Percentiles rank a stretch among this genome's conserved stretches.
Conservation (phyloP, 2,113 vertebrate species). For the Ailuropoda melanoleuca region DNA sequence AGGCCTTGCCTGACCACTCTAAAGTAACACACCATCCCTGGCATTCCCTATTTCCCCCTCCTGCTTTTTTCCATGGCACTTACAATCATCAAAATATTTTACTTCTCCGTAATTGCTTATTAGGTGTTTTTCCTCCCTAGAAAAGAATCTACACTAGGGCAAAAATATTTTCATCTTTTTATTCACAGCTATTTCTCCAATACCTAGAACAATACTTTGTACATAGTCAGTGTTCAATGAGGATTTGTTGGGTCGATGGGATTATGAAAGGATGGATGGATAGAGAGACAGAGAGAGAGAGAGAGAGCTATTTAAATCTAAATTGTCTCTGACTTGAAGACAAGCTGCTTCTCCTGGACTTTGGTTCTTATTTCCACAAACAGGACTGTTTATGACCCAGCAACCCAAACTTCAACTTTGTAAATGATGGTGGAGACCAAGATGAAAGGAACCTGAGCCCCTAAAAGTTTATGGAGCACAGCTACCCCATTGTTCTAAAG, state of each 20-base stretch:
- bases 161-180: background rate
- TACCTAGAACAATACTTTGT: background rate
- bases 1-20: background rate
- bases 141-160: background rate
- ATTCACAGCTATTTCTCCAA: background rate
- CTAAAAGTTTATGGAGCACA: background rate
- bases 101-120: background rate
- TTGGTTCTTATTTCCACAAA: background rate
- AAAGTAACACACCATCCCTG: background rate
- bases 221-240: background rate
- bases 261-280: background rate
- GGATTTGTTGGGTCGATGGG: background rate
- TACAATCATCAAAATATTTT: background rate
- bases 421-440: background rate
- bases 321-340: background rate
- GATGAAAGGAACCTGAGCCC: background rate
- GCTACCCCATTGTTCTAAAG: background rate
- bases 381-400: background rate
- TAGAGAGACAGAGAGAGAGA: background rate
- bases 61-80: background rate
- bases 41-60: background rate
- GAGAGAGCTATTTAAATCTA: background rate
- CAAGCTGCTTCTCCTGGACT: background rate
- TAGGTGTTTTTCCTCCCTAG: background rate
- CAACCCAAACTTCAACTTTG: background rate